Evolutionary conservation across 2,888 invertebrate species (phyloP).

Genomic region (Lamproptera curius): DNA sequence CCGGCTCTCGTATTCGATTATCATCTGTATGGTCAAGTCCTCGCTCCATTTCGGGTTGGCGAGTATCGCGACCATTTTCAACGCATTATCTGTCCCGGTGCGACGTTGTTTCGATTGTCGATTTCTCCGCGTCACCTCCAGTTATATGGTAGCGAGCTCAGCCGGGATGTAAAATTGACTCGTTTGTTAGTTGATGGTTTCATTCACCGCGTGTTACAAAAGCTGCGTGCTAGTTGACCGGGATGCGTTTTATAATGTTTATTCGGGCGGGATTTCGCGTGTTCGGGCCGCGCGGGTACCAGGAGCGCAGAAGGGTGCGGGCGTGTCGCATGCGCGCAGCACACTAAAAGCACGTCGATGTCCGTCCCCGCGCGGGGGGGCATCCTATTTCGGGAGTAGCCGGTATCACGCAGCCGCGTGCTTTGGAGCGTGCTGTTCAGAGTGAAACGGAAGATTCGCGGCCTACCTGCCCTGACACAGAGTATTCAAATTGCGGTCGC

Average conservation of each 20-base stretch:
- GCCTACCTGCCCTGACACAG: slow-evolving; percentile 30
- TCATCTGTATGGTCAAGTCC: slow-evolving; percentile 72
- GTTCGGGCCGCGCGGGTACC: slow-evolving; percentile 46
- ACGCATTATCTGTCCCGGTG: slow-evolving; percentile 29
- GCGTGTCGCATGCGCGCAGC: slow-evolving; percentile 78
- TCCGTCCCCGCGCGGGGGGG: slow-evolving; percentile 63
- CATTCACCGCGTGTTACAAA: no score
- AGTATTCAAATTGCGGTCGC: slow-evolving; percentile 11
- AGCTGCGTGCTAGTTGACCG: no score
- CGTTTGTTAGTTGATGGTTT: no score
- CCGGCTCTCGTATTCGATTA: slow-evolving; percentile 72
- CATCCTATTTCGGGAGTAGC: slow-evolving; percentile 76
- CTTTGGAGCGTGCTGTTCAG: slow-evolving; percentile 73
- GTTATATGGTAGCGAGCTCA: no score
- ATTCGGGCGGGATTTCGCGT: slow-evolving; percentile 33
- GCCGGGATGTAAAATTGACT: no score
- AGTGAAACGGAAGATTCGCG: slow-evolving; percentile 78
- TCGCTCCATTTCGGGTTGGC: slow-evolving; percentile 76
- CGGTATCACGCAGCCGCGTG: slow-evolving; percentile 76
- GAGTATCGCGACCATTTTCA: slow-evolving; percentile 64
- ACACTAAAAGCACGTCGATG: slow-evolving; percentile 79
- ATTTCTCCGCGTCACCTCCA: slow-evolving; percentile 43
- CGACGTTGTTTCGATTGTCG: slow-evolving; percentile 21
- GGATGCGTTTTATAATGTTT: no score
- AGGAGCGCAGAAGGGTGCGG: slow-evolving; percentile 74